Evolutionary conservation across 2,888 invertebrate genomes (phyloP).

Genomic region (Agonopterix heracliana): DNA sequence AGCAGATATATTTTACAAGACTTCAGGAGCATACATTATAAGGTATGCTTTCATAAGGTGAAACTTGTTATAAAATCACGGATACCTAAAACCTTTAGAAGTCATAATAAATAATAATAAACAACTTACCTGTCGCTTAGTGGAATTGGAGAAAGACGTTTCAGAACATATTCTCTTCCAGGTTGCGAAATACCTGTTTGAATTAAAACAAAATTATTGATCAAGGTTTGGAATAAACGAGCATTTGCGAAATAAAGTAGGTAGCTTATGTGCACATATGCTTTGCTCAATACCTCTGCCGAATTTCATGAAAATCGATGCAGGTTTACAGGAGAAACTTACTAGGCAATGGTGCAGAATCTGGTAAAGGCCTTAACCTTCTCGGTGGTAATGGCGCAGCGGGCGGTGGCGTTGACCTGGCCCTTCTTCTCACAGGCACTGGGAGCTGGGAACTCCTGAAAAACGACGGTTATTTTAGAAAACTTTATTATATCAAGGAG

Average conservation of each 20-base stretch:
- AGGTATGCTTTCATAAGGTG: too few species aligned
- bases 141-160: constrained; percentile 46
- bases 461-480: background rate
- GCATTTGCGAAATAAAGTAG: too few species aligned
- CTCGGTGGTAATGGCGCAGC: constrained; percentile 51
- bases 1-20: too few species aligned
- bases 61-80: too few species aligned
- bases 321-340: constrained; percentile 11
- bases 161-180: constrained; percentile 41
- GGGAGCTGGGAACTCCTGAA: constrained; percentile 60
- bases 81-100: background rate
- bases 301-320: too few species aligned
- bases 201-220: background rate
- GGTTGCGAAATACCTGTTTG: constrained; percentile 47
- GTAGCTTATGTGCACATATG: too few species aligned
- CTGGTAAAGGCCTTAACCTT: constrained; percentile 57
- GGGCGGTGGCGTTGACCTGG: constrained; percentile 61
- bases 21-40: too few species aligned
- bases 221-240: background rate
- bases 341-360: constrained; percentile 68
- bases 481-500: background rate
- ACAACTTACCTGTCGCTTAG: constrained; percentile 50
- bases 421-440: constrained; percentile 54
- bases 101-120: constrained; percentile 1
- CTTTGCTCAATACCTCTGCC: too few species aligned